Evolutionary conservation across 2,113 vertebrate genomes (phyloP), one percentile per base, ranked within the genome.

Genomic region (Hirundichthys speculiger): DNA sequence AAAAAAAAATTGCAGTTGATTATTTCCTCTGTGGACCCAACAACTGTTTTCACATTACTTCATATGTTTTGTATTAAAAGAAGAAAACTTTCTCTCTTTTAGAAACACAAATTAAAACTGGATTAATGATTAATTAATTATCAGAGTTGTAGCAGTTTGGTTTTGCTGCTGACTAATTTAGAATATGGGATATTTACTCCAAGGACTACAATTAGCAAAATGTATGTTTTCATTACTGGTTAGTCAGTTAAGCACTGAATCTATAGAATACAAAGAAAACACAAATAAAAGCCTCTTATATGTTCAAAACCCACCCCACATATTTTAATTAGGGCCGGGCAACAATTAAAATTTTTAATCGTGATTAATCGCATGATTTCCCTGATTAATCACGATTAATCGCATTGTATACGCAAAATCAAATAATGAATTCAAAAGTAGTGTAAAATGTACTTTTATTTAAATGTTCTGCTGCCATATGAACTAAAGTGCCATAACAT

Each of bases 151-250:
- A 64, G 16, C n/a, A 40, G 39, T 56, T 50, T 52, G 41, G n/a
- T 75, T 63, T 64, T 49, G 13, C 11, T 49, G 11, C 48, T 57
- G n/a, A 46, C 34, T 25, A 38, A 9, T 18, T 48, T 55, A 21
- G 7, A 4, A 47, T 52, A 27, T 41, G 48, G 4, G 39, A 25
- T 64, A 24, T 39, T 27, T 51, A 16, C 19, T 59, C 20, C 41
- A 51, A 13, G 10, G 22, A 11, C 48, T 69, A 42, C 27, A 39
- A n/a, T 9, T 30, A 30, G 25, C 18, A 40, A 24, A 55, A 60
- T 25, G 6, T n/a, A n/a, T n/a, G 46, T 39, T 58, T 43, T 13
- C 10, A 27, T 54, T 47, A 40, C n/a, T 5, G 30, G n/a, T 42
- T 43, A 18, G 43, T 50, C 4, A 12, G 12, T 25, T 34, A 19